Conservation (phyloP, 1,140 invertebrate genomes). For the Rhagoletis zephyria region DNA sequence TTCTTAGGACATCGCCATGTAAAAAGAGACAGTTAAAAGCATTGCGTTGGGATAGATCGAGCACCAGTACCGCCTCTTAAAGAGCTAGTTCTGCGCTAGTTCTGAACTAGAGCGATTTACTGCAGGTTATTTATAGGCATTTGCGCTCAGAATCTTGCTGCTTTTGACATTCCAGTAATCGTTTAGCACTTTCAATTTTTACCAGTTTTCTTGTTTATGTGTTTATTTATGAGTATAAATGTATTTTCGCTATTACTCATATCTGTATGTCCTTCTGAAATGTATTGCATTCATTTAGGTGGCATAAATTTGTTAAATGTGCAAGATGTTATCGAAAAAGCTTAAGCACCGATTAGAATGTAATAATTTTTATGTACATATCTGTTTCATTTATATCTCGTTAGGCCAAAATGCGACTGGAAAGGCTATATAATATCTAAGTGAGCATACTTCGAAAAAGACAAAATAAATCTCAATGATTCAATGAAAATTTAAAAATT, state of each 20-base stretch:
- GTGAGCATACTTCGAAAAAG: too few relatives aligned
- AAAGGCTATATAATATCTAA: not conserved
- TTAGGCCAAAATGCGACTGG: not conserved
- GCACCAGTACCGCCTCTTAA: too few relatives aligned
- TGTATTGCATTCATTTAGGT: not conserved
- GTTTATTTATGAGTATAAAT: not conserved
- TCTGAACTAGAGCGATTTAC: too few relatives aligned
- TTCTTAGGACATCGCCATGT: too few relatives aligned
- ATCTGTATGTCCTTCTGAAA: not conserved
- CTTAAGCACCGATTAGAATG: not conserved
- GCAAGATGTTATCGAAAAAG: not conserved
- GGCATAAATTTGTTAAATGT: slow-evolving; percentile 9
- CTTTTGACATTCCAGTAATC: not conserved
- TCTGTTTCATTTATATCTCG: not conserved
- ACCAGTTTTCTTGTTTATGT: too few relatives aligned
- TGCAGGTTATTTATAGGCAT: too few relatives aligned
- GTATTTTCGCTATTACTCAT: not conserved
- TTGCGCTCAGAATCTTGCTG: not conserved
- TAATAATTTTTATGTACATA: not conserved
- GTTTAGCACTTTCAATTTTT: not conserved
- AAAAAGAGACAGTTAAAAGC: too few relatives aligned
- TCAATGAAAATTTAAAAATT: too few relatives aligned
- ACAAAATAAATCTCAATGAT: too few relatives aligned
- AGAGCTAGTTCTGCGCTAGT: too few relatives aligned
- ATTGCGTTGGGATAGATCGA: too few relatives aligned